These are phyloP conservation scores for Perithous albicinctus DNA, from an alignment of 2,888 invertebrate genomes.

Conservation along the genomic window DNA sequence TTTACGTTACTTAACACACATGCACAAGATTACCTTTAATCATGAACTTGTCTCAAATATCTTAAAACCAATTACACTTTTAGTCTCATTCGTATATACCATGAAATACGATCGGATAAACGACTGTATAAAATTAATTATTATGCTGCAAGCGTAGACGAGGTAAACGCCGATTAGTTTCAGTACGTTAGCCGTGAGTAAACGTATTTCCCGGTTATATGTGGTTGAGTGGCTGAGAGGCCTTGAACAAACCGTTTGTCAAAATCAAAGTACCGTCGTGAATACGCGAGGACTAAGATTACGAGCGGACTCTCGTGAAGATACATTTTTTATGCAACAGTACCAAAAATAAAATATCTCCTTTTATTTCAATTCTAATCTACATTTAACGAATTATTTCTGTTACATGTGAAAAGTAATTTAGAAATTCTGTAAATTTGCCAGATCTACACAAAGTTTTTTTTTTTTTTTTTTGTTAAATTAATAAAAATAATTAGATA, in stretches of 20 bases:
- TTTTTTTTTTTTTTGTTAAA: no score
- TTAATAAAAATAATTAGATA: no score
- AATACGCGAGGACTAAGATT: not conserved
- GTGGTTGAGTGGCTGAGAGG: not conserved
- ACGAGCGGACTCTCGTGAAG: not conserved
- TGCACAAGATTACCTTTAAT: no score
- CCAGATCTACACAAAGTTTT: no score
- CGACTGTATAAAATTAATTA: slow-evolving; percentile 9
- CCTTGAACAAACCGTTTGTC: not conserved
- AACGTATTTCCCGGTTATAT: not conserved
- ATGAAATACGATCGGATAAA: not conserved
- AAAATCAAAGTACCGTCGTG: not conserved
- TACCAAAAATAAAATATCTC: no score
- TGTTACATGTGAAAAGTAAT: no score
- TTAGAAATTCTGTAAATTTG: no score
- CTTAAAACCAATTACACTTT: not conserved
- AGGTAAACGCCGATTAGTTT: slow-evolving; percentile 16
- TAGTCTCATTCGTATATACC: not conserved
- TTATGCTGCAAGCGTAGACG: slow-evolving; percentile 13
- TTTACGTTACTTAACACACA: no score
- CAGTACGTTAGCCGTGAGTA: slow-evolving; percentile 15
- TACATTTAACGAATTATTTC: no score
- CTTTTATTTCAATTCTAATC: no score
- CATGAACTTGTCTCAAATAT: not conserved
- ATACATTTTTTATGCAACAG: not conserved